phyloP scores from a whole-genome alignment of 2,888 invertebrate genomes.

The Noctua fimbriata region DNA sequence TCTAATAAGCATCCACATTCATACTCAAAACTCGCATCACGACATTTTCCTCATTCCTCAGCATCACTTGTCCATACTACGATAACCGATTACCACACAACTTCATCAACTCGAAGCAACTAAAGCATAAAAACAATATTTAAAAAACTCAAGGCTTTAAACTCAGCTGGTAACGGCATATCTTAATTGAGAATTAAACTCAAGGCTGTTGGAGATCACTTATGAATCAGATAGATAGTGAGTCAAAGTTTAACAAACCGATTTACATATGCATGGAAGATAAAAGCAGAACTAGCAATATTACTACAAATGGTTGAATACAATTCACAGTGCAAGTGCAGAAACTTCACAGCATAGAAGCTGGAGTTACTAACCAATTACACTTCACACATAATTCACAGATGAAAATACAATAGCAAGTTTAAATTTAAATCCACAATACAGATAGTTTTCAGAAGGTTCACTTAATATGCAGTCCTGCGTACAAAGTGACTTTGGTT shows the following conservation, averaged over 20 bases:
- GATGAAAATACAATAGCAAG: slow-evolving; percentile 60
- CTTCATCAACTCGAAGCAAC: too few species aligned
- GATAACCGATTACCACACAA: too few species aligned
- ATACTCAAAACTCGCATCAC: too few species aligned
- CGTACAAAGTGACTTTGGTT: neutral
- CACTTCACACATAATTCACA: slow-evolving; percentile 61
- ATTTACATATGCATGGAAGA: slow-evolving; percentile 9
- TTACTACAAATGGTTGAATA: slow-evolving; percentile 27
- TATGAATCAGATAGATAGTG: neutral
- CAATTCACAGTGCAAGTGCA: slow-evolving; percentile 30
- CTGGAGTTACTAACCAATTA: slow-evolving; percentile 58
- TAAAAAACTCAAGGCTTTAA: neutral
- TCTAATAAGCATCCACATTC: too few species aligned
- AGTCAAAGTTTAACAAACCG: neutral
- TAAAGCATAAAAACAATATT: too few species aligned
- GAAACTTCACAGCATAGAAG: slow-evolving; percentile 9
- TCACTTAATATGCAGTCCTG: neutral
- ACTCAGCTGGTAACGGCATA: neutral
- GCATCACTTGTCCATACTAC: too few species aligned
- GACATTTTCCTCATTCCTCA: too few species aligned
- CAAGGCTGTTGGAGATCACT: neutral
- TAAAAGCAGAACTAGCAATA: slow-evolving; percentile 20
- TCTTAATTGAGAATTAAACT: neutral
- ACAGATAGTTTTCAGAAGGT: slow-evolving; percentile 19
- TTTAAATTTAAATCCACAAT: slow-evolving; percentile 35